These are phyloP conservation scores for Hippocampus abdominalis DNA, from an alignment of 2,113 vertebrate species.

Conservation along the genomic window DNA sequence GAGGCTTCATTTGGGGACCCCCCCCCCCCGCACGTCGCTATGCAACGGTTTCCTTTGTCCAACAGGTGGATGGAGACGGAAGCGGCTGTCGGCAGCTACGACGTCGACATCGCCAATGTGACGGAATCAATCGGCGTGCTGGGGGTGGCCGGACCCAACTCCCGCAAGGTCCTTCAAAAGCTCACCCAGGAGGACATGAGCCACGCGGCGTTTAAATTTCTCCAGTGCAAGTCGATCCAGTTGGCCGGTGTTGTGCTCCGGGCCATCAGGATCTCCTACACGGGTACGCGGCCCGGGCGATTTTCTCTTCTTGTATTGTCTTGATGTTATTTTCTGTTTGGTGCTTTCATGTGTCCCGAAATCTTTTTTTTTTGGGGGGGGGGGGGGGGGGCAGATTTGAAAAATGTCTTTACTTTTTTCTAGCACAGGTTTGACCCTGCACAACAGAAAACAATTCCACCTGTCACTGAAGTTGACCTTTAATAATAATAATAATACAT, in stretches of 20 bases:
- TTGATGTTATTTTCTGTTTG: not conserved
- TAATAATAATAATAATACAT: too few relatives aligned
- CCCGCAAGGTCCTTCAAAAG: constrained; percentile 88
- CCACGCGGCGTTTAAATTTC: constrained; percentile 84
- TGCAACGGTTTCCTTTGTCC: too few relatives aligned
- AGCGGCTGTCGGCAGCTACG: constrained; percentile 68
- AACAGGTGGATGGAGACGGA: constrained; percentile 88
- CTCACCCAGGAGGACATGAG: constrained; percentile 84
- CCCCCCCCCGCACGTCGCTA: not conserved
- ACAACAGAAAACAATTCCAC: too few relatives aligned
- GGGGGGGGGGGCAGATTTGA: too few relatives aligned
- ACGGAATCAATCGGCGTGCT: constrained; percentile 88
- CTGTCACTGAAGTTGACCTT: too few relatives aligned
- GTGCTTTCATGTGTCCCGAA: too few relatives aligned
- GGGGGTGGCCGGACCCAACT: constrained; percentile 83
- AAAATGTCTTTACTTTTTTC: too few relatives aligned
- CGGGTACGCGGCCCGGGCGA: constrained; percentile 70
- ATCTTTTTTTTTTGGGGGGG: too few relatives aligned
- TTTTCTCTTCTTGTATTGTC: too few relatives aligned
- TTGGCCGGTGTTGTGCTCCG: constrained; percentile 76
- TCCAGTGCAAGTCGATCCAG: constrained; percentile 81
- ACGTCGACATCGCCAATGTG: constrained; percentile 82
- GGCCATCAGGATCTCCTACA: constrained; percentile 94
- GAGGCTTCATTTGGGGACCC: not conserved
- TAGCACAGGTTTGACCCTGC: too few relatives aligned